These are phyloP conservation scores for Pseudorasbora parva DNA, from an alignment of 2,113 vertebrate species.

Conservation along the genomic window DNA sequence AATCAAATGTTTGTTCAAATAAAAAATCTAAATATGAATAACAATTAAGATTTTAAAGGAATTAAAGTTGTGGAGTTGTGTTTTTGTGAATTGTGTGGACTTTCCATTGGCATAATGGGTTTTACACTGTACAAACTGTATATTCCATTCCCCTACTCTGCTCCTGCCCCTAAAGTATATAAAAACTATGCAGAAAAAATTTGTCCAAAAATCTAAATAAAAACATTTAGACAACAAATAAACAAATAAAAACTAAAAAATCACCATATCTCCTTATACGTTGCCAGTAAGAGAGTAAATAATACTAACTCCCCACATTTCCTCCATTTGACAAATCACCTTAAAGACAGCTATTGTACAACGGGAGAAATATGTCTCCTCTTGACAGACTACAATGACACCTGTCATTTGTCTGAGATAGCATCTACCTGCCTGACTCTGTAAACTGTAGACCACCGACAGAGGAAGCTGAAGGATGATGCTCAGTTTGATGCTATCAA, in stretches of 20 bases:
- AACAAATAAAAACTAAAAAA: neutral
- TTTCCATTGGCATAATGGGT: too few species aligned
- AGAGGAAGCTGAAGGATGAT: slow-evolving; percentile 18
- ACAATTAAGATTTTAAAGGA: neutral
- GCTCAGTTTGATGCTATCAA: slow-evolving; percentile 38
- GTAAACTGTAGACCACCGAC: neutral
- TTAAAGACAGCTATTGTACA: slow-evolving; percentile 45
- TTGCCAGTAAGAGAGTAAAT: slow-evolving; percentile 26
- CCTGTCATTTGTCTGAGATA: slow-evolving; percentile 50
- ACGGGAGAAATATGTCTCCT: slow-evolving; percentile 27
- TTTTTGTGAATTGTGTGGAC: too few species aligned
- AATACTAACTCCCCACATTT: slow-evolving; percentile 5
- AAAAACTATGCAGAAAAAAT: neutral
- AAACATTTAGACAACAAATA: too few species aligned
- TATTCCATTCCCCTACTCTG: too few species aligned
- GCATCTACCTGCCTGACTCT: slow-evolving; percentile 34
- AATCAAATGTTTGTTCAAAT: too few species aligned
- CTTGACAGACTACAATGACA: slow-evolving; percentile 46
- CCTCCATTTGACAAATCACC: slow-evolving; percentile 9
- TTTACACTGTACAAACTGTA: too few species aligned
- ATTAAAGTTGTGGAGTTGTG: too few species aligned
- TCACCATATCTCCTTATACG: neutral
- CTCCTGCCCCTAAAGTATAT: too few species aligned
- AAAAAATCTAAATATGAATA: too few species aligned
- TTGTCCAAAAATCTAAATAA: neutral